Percentiles rank a stretch among this genome's conserved stretches.
phyloP scores from a whole-genome alignment of 2,797 vertebrate species.

The Enteromius afrohamiltoni region DNA sequence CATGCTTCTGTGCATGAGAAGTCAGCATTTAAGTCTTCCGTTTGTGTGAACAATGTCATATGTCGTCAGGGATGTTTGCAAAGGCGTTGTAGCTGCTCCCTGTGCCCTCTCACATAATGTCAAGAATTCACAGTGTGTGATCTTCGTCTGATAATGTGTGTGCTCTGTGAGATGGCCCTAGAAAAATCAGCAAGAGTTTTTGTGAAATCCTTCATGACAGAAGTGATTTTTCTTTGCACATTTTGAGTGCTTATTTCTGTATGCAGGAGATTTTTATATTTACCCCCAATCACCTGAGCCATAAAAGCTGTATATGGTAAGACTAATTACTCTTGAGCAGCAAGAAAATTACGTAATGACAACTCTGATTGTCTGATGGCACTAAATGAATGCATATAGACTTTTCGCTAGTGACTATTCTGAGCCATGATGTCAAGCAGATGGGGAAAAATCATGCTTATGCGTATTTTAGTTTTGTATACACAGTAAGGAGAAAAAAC shows the following conservation, averaged over 20 bases:
- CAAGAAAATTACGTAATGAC: neutral
- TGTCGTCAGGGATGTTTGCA: conserved; percentile 33
- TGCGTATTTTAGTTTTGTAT: neutral
- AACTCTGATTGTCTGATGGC: conserved; percentile 1
- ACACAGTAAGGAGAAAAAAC: neutral
- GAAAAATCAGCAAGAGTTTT: neutral
- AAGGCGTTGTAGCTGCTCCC: neutral
- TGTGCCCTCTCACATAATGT: conserved; percentile 15
- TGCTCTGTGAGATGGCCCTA: neutral
- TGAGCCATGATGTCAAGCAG: neutral
- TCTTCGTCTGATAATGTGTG: neutral
- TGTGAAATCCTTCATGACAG: neutral
- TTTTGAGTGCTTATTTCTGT: neutral
- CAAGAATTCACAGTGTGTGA: conserved; percentile 5
- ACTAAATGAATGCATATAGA: neutral
- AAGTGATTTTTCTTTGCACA: neutral
- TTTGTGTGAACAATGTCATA: conserved; percentile 39
- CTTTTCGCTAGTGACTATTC: neutral
- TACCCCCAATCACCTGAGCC: neutral
- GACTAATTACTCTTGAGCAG: neutral
- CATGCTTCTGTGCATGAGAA: conserved; percentile 34
- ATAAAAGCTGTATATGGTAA: neutral
- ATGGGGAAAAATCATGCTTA: too few species aligned
- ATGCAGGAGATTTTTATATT: neutral
- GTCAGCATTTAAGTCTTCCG: conserved; percentile 33